phyloP scores from a whole-genome alignment of 2,113 vertebrate genomes.

The Paedocypris sp. region DNA sequence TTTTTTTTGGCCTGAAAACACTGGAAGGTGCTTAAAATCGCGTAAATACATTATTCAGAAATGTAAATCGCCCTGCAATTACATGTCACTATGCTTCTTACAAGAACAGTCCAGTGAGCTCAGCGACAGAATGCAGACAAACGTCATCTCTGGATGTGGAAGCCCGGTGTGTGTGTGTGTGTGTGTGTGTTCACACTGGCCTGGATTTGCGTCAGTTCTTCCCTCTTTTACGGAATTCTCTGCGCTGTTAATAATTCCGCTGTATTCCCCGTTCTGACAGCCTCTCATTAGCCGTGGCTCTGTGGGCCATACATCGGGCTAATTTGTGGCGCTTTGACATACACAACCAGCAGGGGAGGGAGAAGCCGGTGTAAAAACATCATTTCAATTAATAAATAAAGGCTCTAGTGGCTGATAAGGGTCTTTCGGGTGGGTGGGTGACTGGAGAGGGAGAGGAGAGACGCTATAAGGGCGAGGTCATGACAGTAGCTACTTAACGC shows the following conservation, averaged over 20 bases:
- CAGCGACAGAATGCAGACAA: too few species aligned
- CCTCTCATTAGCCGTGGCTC: slow-evolving; percentile 39
- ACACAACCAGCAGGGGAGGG: slow-evolving; percentile 38
- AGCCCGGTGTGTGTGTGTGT: not conserved
- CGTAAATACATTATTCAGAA: too few species aligned
- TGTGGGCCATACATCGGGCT: slow-evolving; percentile 37
- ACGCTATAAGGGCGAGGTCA: slow-evolving; percentile 28
- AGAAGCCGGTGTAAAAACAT: slow-evolving; percentile 36
- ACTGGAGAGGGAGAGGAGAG: not conserved
- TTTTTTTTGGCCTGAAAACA: too few species aligned
- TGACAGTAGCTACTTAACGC: slow-evolving; percentile 27
- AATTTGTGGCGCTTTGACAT: slow-evolving; percentile 44
- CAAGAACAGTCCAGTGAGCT: too few species aligned
- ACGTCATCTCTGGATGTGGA: not conserved
- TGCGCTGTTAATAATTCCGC: slow-evolving; percentile 30
- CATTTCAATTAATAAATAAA: slow-evolving; percentile 44
- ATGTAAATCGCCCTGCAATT: too few species aligned
- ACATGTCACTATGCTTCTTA: too few species aligned
- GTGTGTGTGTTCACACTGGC: not conserved
- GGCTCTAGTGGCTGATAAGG: slow-evolving; percentile 29
- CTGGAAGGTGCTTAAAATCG: too few species aligned
- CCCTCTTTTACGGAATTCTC: slow-evolving; percentile 6
- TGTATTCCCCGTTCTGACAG: slow-evolving; percentile 34
- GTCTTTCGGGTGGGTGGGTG: slow-evolving; percentile 9
- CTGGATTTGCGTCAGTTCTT: slow-evolving; percentile 2